Conservation (phyloP, 2,888 invertebrate genomes). For the Dicycla oo region DNA sequence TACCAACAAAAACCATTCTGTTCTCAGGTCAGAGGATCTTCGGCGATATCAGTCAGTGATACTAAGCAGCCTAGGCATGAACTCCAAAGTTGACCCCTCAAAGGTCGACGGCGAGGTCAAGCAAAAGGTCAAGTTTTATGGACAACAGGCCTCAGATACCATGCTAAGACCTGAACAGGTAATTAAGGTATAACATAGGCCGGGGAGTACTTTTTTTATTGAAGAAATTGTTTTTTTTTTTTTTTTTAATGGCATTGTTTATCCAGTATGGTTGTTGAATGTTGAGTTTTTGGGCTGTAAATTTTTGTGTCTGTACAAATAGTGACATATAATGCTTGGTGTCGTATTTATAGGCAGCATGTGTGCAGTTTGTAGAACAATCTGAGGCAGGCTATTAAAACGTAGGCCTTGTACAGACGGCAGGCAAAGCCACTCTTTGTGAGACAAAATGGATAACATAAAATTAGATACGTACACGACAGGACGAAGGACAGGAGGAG, state of each 20-base stretch:
- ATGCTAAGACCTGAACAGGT: conserved; percentile 95
- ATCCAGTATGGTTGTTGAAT: conserved; percentile 7
- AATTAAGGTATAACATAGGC: conserved; percentile 51
- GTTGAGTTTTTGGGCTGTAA: conserved; percentile 14
- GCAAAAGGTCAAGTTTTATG: conserved; percentile 95
- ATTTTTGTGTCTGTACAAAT: not conserved
- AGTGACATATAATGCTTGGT: not conserved
- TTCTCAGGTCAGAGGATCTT: conserved; percentile 91
- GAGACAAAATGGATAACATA: not conserved
- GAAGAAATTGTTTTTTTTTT: conserved; percentile 2
- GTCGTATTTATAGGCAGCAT: conserved; percentile 19
- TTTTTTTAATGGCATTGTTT: conserved; percentile 26
- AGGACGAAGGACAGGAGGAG: too few species aligned
- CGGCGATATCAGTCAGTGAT: conserved; percentile 96
- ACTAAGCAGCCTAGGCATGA: conserved; percentile 93
- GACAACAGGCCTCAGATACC: conserved; percentile 94
- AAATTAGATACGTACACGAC: not conserved
- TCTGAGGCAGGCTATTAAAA: not conserved
- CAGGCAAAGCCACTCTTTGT: not conserved
- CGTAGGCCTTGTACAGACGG: too few species aligned
- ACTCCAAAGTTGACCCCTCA: conserved; percentile 93
- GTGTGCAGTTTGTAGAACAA: not conserved
- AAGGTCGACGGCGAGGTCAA: conserved; percentile 94
- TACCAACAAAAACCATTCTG: conserved; percentile 31
- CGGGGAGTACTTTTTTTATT: conserved; percentile 51